Evolutionary conservation across 2,888 invertebrate genomes (phyloP).

Genomic region (Chelonus formosanus): DNA sequence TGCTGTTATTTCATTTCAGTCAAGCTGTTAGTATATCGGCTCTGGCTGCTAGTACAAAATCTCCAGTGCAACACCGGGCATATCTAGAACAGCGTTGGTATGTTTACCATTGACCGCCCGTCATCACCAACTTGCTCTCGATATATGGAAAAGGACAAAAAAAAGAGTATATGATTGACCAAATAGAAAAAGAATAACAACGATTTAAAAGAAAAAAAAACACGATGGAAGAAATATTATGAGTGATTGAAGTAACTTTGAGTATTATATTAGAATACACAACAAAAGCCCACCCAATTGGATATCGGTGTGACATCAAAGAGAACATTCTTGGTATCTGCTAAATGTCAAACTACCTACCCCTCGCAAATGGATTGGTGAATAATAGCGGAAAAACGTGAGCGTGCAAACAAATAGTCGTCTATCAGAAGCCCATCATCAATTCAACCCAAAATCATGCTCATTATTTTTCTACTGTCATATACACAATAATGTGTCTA

Average conservation of each 20-base stretch:
- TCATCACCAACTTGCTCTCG: no score
- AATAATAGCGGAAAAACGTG: slow-evolving; percentile 22
- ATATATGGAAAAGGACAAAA: no score
- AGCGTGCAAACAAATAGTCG: slow-evolving; percentile 19
- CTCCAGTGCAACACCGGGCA: no score
- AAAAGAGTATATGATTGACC: no score
- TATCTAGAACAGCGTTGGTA: no score
- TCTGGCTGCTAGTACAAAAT: no score
- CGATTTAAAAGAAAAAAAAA: no score
- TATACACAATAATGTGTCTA: no score
- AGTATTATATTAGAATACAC: neutral
- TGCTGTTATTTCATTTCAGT: neutral
- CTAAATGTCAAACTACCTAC: slow-evolving; percentile 19
- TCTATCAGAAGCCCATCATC: slow-evolving; percentile 18
- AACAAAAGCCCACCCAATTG: slow-evolving; percentile 17
- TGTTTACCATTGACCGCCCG: no score
- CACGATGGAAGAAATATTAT: no score
- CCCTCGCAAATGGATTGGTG: no score
- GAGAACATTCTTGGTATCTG: slow-evolving; percentile 17
- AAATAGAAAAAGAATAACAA: no score
- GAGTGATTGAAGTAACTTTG: neutral
- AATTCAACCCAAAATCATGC: slow-evolving; percentile 7
- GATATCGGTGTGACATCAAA: slow-evolving; percentile 19
- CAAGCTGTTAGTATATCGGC: neutral
- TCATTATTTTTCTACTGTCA: slow-evolving; percentile 3